Evolutionary conservation across 2,113 vertebrate species (phyloP).

Genomic region (Aythya baeri): DNA sequence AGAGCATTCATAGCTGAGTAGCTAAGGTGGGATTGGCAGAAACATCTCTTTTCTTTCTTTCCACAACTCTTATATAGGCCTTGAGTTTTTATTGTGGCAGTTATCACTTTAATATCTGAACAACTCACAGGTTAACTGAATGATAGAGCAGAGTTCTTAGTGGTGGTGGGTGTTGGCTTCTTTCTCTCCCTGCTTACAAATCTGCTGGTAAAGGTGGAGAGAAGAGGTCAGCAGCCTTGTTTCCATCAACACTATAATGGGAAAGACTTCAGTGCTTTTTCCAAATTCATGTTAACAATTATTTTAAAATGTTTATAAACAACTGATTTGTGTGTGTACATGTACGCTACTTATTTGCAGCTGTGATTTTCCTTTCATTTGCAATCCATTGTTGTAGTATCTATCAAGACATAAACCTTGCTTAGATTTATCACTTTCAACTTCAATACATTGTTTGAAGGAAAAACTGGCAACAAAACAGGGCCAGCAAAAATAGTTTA

Average conservation of each 20-base stretch:
- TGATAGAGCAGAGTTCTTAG: background rate
- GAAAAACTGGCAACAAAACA: background rate
- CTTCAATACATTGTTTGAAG: background rate
- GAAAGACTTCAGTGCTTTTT: background rate
- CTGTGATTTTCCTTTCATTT: background rate
- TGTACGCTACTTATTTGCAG: background rate
- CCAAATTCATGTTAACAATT: background rate
- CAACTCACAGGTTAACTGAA: background rate
- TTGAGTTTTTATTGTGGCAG: conserved; percentile 19
- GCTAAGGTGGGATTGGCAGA: background rate
- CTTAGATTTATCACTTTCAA: background rate
- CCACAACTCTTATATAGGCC: background rate
- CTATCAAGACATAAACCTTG: background rate
- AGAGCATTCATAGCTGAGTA: background rate
- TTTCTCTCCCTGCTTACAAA: background rate
- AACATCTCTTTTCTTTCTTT: background rate
- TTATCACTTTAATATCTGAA: conserved; percentile 1
- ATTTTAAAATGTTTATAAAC: background rate
- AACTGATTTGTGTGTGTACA: background rate
- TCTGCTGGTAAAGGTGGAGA: background rate
- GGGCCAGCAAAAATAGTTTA: background rate
- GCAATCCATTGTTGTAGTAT: background rate
- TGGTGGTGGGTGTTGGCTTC: background rate
- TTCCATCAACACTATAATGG: background rate
- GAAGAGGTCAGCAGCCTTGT: background rate